Evolutionary conservation across 2,113 vertebrate genomes (phyloP), one percentile per base, ranked within the genome.

Genomic region (Callipepla squamata): DNA sequence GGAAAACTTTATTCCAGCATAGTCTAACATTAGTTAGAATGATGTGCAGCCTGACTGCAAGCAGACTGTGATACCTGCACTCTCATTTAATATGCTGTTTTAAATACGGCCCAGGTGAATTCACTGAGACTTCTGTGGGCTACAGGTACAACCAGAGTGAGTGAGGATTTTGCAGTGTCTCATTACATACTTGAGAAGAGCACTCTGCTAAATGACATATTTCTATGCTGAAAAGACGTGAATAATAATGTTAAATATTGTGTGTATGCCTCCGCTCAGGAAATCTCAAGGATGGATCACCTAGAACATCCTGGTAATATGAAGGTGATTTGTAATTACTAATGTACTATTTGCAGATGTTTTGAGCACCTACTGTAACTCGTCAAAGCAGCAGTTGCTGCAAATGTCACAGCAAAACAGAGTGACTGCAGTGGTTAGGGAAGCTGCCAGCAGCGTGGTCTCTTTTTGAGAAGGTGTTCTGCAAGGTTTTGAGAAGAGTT

Each of bases 391-490:
- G 75, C 79, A 80, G 80, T 62, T 84, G 67, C 73, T 79, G 70
- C 72, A 90, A 86, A 14, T 1, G 0, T 32, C 48, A 38, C 68
- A 47, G 50, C 73, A 75, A 59, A 48, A 40, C 47, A 62, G 53
- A 67, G 51, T 40, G 86, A 62, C 80, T 61, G 18, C 47, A 26
- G n/a, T 69, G 66, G 38, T 68, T 89, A 57, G 74, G 86, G 70
- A 87, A 78, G 80, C 61, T 92, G 89, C 73, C 77, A 78, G 65
- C 68, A 65, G 5, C 32, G 66, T 30, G 22, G 68, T 85, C 80
- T 69, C 73, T 86, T 80, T 81, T 91, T 89, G 89, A 80, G 84
- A 90, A 94, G 65, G 55, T 87, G 74, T 79, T 82, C 78, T 63
- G 67, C 62, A 87, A 67, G 86, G 48, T 50, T 65, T 75, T 61